A percentile compares a stretch with the other conserved stretches of the same genome.
Evolutionary conservation across 2,797 vertebrate genomes (phyloP).

Genomic region (Vultur gryphus): DNA sequence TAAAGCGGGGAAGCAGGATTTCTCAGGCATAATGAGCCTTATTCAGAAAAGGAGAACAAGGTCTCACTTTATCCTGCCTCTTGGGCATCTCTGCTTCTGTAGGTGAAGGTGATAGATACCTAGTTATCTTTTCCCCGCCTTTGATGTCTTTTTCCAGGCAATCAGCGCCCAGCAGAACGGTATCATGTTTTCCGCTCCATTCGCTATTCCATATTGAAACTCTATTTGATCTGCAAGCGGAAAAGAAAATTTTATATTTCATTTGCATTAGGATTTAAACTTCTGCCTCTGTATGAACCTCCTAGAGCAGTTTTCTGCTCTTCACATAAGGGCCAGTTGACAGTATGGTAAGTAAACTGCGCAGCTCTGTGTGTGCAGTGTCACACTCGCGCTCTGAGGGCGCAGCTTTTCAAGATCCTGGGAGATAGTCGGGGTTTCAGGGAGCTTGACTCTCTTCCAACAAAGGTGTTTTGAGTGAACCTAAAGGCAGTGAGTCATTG

Average conservation of each 20-base stretch:
- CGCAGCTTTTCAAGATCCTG: background rate
- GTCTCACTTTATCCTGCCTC: background rate
- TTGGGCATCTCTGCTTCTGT: background rate
- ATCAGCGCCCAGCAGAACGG: background rate
- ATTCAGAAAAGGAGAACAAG: background rate
- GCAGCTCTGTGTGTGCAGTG: background rate
- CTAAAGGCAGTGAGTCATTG: background rate
- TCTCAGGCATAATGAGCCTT: background rate
- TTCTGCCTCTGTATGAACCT: background rate
- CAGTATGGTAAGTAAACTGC: fast-evolving
- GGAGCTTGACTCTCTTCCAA: background rate
- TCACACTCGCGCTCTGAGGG: background rate
- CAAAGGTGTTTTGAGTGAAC: background rate
- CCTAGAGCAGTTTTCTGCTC: background rate
- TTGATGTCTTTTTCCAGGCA: background rate
- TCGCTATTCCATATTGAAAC: background rate
- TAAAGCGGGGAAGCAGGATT: background rate
- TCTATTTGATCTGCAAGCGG: background rate
- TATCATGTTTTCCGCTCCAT: background rate
- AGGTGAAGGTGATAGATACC: background rate
- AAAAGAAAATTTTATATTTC: background rate
- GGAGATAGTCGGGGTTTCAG: background rate
- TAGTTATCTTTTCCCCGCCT: background rate
- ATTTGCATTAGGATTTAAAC: background rate
- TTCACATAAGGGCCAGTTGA: background rate